Percentiles rank a stretch among this genome's conserved stretches.
Evolutionary conservation across 2,888 invertebrate genomes (phyloP).

Genomic region (Hyposoter dolosus): DNA sequence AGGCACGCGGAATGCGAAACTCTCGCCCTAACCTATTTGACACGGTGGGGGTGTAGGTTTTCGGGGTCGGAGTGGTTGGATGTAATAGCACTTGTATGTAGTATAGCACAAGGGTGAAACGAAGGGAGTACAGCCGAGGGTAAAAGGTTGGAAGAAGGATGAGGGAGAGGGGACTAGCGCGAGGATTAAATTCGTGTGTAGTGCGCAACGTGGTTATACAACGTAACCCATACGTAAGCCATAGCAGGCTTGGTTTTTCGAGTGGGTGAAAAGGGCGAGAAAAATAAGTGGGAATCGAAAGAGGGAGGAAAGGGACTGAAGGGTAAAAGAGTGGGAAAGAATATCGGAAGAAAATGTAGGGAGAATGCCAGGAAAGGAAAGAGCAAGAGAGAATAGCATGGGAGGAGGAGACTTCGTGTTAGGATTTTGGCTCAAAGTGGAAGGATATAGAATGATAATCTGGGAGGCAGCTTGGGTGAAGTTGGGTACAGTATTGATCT

Average conservation of each 20-base stretch:
- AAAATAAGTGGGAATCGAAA: slow-evolving; percentile 40
- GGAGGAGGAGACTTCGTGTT: slow-evolving; percentile 61
- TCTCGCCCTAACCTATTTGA: slow-evolving; percentile 47
- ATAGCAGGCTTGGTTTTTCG: slow-evolving; percentile 21
- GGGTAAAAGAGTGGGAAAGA: not conserved
- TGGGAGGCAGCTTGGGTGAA: slow-evolving; percentile 80
- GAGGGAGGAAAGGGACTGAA: not conserved
- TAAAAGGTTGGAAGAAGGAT: not conserved
- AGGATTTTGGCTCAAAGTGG: slow-evolving; percentile 77
- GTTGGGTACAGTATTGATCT: slow-evolving; percentile 82
- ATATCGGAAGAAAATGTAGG: slow-evolving; percentile 18
- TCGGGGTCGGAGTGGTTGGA: slow-evolving; percentile 41
- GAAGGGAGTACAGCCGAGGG: slow-evolving; percentile 14
- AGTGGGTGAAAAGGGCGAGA: slow-evolving; percentile 35
- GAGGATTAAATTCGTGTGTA: slow-evolving; percentile 49
- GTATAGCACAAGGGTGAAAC: not conserved
- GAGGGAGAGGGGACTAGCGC: not conserved
- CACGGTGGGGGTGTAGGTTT: slow-evolving; percentile 8
- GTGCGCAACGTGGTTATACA: slow-evolving; percentile 47
- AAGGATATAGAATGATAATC: slow-evolving; percentile 83
- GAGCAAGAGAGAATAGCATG: slow-evolving; percentile 54
- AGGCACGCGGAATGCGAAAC: slow-evolving; percentile 42
- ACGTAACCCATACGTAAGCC: slow-evolving; percentile 42
- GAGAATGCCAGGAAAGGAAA: slow-evolving; percentile 32
- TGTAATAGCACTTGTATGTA: slow-evolving; percentile 49